phyloP scores from a whole-genome alignment of 2,113 vertebrate genomes.

The Microcebus lehilahytsara region DNA sequence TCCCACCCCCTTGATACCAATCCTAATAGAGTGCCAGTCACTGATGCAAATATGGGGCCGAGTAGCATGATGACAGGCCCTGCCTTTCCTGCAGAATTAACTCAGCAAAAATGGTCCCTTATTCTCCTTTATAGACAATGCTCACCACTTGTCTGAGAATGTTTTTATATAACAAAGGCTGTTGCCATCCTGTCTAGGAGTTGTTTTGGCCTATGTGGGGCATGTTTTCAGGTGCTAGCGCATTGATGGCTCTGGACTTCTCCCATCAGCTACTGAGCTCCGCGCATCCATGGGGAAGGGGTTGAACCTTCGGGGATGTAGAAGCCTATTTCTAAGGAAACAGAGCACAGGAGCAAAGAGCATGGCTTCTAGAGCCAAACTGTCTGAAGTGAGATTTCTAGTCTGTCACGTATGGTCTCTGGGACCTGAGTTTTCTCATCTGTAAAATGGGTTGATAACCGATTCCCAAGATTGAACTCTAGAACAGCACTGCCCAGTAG shows the following conservation, averaged over 20 bases:
- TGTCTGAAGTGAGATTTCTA: not conserved
- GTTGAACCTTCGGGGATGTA: accelerated
- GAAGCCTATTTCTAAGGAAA: not conserved
- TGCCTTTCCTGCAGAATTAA: slow-evolving; percentile 72
- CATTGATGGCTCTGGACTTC: not conserved
- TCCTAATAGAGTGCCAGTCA: slow-evolving; percentile 85
- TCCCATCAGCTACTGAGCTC: too few species aligned
- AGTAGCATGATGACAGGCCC: slow-evolving; percentile 63
- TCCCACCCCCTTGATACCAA: slow-evolving; percentile 83
- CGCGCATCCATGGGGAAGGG: not conserved
- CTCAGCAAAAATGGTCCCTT: slow-evolving; percentile 66
- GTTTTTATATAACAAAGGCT: not conserved
- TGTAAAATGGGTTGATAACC: slow-evolving; percentile 16
- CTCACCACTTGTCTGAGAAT: not conserved
- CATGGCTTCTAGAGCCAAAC: not conserved
- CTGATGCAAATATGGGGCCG: slow-evolving; percentile 69
- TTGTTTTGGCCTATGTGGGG: not conserved
- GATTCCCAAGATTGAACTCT: not conserved
- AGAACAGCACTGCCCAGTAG: accelerated
- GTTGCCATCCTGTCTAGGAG: not conserved
- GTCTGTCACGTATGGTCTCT: accelerated
- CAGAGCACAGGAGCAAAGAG: not conserved
- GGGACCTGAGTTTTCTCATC: not conserved
- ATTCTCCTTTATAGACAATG: not conserved
- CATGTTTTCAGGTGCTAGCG: not conserved